Conservation (phyloP, 2,888 invertebrate genomes). For the Abrostola triplasia region DNA sequence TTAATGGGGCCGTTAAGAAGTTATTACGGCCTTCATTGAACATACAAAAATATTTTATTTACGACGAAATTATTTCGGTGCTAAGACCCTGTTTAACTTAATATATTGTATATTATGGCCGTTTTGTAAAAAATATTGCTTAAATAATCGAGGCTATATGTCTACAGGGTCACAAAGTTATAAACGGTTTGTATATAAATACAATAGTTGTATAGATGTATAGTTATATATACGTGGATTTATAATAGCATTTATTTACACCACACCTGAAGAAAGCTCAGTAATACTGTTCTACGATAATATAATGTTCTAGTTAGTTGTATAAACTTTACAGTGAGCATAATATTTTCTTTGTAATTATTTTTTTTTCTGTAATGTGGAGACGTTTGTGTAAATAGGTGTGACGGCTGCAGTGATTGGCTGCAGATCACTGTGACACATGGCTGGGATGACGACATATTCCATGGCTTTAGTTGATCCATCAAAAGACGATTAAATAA, state of each 20-base stretch:
- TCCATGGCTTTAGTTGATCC: background rate
- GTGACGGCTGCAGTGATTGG: slow-evolving; percentile 18
- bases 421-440: slow-evolving; percentile 9
- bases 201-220: slow-evolving; percentile 70
- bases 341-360: slow-evolving; percentile 64
- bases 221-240: slow-evolving; percentile 59
- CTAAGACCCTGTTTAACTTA: slow-evolving; percentile 75
- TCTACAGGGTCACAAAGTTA: slow-evolving; percentile 83
- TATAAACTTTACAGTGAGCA: slow-evolving; percentile 55
- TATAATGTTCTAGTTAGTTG: slow-evolving; percentile 49
- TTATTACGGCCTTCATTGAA: slow-evolving; percentile 24
- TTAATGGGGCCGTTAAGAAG: slow-evolving; percentile 39
- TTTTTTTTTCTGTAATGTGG: slow-evolving; percentile 25
- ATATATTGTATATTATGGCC: slow-evolving; percentile 67
- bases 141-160: slow-evolving; percentile 80
- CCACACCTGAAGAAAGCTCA: slow-evolving; percentile 88
- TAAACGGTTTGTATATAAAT: slow-evolving; percentile 73
- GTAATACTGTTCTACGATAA: slow-evolving; percentile 66
- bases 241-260: slow-evolving; percentile 80
- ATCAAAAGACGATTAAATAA: background rate
- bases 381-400: slow-evolving; percentile 50
- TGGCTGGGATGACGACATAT: slow-evolving; percentile 27
- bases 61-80: slow-evolving; percentile 73
- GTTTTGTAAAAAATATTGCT: slow-evolving; percentile 69
- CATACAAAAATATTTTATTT: slow-evolving; percentile 54